phyloP scores from a whole-genome alignment of 2,797 vertebrate species.

The Muscicapa striata region DNA sequence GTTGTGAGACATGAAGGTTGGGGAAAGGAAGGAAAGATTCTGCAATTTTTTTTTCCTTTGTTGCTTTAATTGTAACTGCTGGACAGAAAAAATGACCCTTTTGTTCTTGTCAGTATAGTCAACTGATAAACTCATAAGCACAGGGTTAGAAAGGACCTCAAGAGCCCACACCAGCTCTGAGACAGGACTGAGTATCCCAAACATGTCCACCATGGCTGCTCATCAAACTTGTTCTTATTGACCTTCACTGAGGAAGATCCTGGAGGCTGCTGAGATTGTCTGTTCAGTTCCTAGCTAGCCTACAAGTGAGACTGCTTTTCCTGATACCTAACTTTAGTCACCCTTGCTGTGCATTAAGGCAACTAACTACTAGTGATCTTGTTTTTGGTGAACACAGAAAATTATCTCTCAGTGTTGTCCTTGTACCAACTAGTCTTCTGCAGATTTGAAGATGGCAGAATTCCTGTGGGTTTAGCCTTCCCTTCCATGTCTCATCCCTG shows the following conservation, averaged over 20 bases:
- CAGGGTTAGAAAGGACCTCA: background rate
- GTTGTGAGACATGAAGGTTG: background rate
- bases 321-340: background rate
- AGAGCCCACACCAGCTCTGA: background rate
- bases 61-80: slow-evolving; percentile 20
- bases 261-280: slow-evolving; percentile 19
- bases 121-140: background rate
- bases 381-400: background rate
- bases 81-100: background rate
- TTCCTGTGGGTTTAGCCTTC: background rate
- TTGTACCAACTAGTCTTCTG: background rate
- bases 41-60: background rate
- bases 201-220: background rate
- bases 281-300: slow-evolving; percentile 12
- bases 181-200: background rate
- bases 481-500: background rate
- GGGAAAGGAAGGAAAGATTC: background rate
- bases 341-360: slow-evolving; percentile 18
- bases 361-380: slow-evolving; percentile 19
- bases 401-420: background rate
- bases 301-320: slow-evolving; percentile 18
- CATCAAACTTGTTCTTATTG: background rate
- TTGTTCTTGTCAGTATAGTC: background rate
- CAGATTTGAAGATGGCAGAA: slow-evolving; percentile 1
- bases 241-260: background rate